Evolutionary conservation across 2,113 vertebrate genomes (phyloP).

Genomic region (Pseudonaja textilis): DNA sequence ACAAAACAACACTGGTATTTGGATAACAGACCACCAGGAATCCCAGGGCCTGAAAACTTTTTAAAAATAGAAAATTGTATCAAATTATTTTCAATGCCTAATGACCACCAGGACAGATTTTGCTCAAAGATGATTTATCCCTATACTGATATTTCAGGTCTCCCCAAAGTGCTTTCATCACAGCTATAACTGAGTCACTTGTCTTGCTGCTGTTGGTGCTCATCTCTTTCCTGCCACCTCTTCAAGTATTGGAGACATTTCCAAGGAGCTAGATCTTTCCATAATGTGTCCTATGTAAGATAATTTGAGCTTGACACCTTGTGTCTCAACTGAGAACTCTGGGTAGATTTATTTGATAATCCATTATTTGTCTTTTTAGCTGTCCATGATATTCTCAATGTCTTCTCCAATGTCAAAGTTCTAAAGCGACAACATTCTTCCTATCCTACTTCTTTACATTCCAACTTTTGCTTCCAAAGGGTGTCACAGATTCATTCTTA

Average conservation of each 20-base stretch:
- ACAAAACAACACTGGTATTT: no score
- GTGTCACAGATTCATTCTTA: no score
- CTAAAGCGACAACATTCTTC: not conserved
- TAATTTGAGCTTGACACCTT: not conserved
- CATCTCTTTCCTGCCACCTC: not conserved
- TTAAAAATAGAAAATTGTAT: no score
- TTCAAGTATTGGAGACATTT: not conserved
- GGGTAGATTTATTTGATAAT: not conserved
- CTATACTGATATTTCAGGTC: not conserved
- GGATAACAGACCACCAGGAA: no score
- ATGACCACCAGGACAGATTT: not conserved
- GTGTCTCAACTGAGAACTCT: not conserved
- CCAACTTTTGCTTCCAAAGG: not conserved
- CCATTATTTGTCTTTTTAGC: not conserved
- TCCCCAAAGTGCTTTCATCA: not conserved
- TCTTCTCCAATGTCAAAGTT: not conserved
- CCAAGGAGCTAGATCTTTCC: not conserved
- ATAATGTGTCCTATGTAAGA: not conserved
- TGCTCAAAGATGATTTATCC: not conserved
- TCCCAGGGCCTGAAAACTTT: no score
- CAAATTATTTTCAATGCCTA: no score
- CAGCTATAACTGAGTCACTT: not conserved
- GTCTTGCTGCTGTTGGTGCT: not conserved
- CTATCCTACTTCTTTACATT: not conserved
- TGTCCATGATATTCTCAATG: not conserved